Evolutionary conservation across 1,140 invertebrate genomes (phyloP).

Genomic region (Eufriesea mexicana): DNA sequence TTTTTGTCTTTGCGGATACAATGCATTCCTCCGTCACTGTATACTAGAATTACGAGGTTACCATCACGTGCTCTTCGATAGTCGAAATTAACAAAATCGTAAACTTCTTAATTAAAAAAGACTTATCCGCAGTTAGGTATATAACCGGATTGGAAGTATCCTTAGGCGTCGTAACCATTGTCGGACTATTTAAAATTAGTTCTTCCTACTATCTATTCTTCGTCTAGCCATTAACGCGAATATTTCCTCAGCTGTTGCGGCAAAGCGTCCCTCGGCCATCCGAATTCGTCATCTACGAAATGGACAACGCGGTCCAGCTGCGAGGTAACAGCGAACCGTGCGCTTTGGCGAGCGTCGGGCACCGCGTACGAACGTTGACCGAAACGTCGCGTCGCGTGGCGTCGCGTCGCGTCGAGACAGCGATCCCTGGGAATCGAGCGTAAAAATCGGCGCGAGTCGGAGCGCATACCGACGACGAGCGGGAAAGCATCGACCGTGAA

Average conservation of each 20-base stretch:
- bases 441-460: neutral
- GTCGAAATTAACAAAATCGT: no score
- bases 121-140: no score
- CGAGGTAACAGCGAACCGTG: no score
- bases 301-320: neutral
- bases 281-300: neutral
- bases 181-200: neutral
- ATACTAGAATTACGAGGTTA: no score
- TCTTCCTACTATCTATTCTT: neutral
- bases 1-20: neutral
- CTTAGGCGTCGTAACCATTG: neutral
- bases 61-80: no score
- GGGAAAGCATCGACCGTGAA: conserved; percentile 24
- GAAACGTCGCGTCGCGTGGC: neutral
- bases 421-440: neutral
- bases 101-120: no score
- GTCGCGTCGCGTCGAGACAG: neutral
- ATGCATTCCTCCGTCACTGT: neutral
- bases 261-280: neutral
- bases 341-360: neutral
- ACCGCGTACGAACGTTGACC: neutral
- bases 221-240: neutral
- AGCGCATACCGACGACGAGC: neutral
- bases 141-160: no score
- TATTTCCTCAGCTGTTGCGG: neutral